Evolutionary conservation across 2,113 vertebrate species (phyloP).

Genomic region (Rhineura floridana): DNA sequence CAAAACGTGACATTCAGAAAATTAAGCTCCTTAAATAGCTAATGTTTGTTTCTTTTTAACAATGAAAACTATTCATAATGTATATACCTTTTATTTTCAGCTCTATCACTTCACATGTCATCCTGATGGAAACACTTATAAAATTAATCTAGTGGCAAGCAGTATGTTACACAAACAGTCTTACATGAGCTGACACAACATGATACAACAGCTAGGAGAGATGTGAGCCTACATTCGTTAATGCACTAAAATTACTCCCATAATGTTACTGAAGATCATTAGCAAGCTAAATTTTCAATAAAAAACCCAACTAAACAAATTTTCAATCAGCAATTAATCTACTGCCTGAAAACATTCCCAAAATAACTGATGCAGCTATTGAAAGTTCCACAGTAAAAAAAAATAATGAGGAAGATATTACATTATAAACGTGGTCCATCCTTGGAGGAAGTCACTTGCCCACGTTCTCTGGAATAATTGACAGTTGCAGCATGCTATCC

Average conservation of each 20-base stretch:
- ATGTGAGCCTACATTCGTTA: background rate
- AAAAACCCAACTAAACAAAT: conserved; percentile 9
- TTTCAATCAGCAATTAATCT: conserved; percentile 31
- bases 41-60: background rate
- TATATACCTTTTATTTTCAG: background rate
- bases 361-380: background rate
- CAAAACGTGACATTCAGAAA: background rate
- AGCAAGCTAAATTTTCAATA: conserved; percentile 28
- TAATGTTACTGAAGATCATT: conserved; percentile 28
- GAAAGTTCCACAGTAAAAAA: background rate
- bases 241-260: conserved; percentile 21
- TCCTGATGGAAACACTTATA: background rate
- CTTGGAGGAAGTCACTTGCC: background rate
- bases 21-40: background rate
- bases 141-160: background rate
- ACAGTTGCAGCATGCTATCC: background rate
- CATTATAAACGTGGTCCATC: background rate
- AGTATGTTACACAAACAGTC: background rate
- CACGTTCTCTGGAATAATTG: background rate
- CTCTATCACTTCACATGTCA: background rate
- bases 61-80: background rate
- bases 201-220: background rate
- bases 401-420: too few species aligned
- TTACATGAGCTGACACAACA: background rate
- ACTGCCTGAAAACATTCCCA: background rate